Conservation (phyloP, 2,797 vertebrate species). For the Pseudochaenichthys georgianus region DNA sequence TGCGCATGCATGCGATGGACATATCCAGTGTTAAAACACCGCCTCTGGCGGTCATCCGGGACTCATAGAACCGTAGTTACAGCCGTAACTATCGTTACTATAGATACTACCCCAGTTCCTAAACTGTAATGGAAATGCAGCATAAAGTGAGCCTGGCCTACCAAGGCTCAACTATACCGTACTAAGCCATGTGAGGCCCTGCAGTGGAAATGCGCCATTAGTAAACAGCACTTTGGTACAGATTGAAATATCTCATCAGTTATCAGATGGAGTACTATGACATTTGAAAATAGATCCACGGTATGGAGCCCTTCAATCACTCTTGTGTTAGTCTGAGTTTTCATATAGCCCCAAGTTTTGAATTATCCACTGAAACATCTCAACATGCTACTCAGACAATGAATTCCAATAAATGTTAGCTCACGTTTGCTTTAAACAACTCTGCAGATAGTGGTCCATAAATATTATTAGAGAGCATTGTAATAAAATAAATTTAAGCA, state of each 20-base stretch:
- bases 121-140: no score
- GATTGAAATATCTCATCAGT: background rate
- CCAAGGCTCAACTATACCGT: no score
- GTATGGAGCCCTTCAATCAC: background rate
- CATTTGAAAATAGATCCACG: background rate
- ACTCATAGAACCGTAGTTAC: no score
- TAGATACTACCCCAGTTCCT: no score
- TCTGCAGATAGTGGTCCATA: background rate
- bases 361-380: conserved; percentile 1
- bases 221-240: background rate
- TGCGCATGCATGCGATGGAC: no score
- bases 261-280: background rate
- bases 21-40: no score
- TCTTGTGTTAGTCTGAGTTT: background rate
- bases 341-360: background rate
- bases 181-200: no score
- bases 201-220: no score
- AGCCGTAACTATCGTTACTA: no score
- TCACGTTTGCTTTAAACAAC: conserved; percentile 2
- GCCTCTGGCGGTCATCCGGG: no score
- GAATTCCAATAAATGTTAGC: background rate
- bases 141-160: no score
- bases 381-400: background rate
- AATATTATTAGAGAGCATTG: background rate
- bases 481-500: background rate